Evolutionary conservation across 1,140 invertebrate genomes (phyloP).

Genomic region (Atopsyche davidsoni): DNA sequence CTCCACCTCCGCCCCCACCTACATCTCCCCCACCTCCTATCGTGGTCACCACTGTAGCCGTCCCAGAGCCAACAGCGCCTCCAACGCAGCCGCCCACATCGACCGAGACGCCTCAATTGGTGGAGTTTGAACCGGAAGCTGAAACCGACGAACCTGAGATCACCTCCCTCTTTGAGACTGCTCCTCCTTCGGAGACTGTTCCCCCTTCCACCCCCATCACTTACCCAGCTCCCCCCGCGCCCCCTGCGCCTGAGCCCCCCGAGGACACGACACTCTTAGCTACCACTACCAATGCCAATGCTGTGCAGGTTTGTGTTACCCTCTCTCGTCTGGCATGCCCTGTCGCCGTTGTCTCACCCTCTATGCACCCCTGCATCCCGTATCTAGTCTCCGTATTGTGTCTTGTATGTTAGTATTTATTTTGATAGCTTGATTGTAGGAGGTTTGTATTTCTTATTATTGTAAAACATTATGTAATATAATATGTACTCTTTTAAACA

Average conservation of each 20-base stretch:
- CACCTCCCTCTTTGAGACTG: slow-evolving; percentile 25
- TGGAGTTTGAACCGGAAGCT: too few species aligned
- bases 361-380: slow-evolving; percentile 33
- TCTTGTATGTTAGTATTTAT: slow-evolving; percentile 1
- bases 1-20: too few species aligned
- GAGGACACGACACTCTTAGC: slow-evolving; percentile 39
- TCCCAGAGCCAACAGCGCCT: slow-evolving; percentile 36
- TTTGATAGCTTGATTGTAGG: not conserved
- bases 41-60: too few species aligned
- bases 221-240: slow-evolving; percentile 7
- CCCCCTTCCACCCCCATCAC: slow-evolving; percentile 10
- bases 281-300: slow-evolving; percentile 42
- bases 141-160: not conserved
- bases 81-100: slow-evolving; percentile 25
- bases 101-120: not conserved
- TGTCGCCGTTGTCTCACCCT: slow-evolving; percentile 28
- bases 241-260: slow-evolving; percentile 28
- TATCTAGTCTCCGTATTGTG: slow-evolving; percentile 28
- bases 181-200: slow-evolving; percentile 26
- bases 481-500: too few species aligned
- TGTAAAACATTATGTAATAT: too few species aligned
- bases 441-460: too few species aligned
- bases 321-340: slow-evolving; percentile 20
- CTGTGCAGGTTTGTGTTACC: slow-evolving; percentile 42
- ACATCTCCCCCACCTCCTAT: not conserved